Conservation (phyloP, 1,140 invertebrate species). For the Papilio polyxenes region DNA sequence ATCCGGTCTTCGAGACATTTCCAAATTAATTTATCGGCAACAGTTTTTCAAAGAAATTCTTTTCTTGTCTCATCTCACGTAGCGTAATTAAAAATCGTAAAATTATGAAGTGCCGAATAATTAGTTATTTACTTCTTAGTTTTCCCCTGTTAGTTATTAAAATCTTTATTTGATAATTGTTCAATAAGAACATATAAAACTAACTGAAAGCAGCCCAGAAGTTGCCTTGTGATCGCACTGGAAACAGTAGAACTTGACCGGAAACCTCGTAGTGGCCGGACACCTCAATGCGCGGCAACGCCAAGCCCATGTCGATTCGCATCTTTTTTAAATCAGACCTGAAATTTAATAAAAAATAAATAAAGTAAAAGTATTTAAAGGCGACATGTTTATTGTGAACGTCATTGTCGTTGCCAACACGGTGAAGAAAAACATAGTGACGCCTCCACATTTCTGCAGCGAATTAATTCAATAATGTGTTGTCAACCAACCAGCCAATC, state of each 20-base stretch:
- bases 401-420: background rate
- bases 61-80: no score
- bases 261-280: slow-evolving; percentile 87
- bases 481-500: no score
- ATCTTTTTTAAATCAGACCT: slow-evolving; percentile 85
- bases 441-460: no score
- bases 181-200: slow-evolving; percentile 44
- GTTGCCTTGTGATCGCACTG: slow-evolving; percentile 87
- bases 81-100: no score
- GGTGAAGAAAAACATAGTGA: no score
- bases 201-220: slow-evolving; percentile 90
- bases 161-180: background rate
- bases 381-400: background rate
- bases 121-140: no score
- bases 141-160: no score
- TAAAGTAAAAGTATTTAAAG: background rate
- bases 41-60: no score
- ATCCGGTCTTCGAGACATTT: no score
- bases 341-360: slow-evolving; percentile 47
- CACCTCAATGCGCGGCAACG: slow-evolving; percentile 86
- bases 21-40: no score
- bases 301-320: slow-evolving; percentile 85
- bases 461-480: no score
- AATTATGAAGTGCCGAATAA: no score
- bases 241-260: slow-evolving; percentile 88